phyloP scores from a whole-genome alignment of 2,113 vertebrate genomes.

The Vombatus ursinus region DNA sequence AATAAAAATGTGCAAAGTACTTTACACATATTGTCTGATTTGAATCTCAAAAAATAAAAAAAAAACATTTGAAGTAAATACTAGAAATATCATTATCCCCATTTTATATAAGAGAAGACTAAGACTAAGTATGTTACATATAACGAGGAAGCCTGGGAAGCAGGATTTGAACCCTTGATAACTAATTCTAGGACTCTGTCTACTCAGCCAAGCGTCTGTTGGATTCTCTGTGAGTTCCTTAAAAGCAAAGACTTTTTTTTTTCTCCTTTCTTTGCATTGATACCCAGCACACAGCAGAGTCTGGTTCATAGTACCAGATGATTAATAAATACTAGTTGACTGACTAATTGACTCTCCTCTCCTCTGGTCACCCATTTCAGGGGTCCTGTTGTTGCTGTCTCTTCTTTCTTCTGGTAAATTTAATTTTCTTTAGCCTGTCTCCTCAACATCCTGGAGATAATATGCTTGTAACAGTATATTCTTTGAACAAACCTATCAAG shows the following conservation, averaged over 20 bases:
- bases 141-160: background rate
- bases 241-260: background rate
- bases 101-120: background rate
- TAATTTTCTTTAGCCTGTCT: background rate
- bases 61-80: background rate
- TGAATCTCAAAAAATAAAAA: background rate
- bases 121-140: background rate
- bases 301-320: background rate
- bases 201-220: background rate
- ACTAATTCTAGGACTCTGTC: background rate
- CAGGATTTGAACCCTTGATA: background rate
- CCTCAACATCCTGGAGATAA: background rate
- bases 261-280: background rate
- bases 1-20: background rate
- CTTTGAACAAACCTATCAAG: background rate
- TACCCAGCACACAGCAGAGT: background rate
- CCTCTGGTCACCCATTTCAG: background rate
- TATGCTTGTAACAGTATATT: background rate
- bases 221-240: background rate
- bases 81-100: background rate
- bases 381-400: background rate
- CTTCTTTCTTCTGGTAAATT: background rate
- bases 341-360: background rate
- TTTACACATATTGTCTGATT: background rate
- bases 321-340: background rate